Percentiles rank a stretch among this genome's conserved stretches.
These are phyloP conservation scores for Volucella zonaria DNA, from an alignment of 2,888 invertebrate species.

Conservation along the genomic window DNA sequence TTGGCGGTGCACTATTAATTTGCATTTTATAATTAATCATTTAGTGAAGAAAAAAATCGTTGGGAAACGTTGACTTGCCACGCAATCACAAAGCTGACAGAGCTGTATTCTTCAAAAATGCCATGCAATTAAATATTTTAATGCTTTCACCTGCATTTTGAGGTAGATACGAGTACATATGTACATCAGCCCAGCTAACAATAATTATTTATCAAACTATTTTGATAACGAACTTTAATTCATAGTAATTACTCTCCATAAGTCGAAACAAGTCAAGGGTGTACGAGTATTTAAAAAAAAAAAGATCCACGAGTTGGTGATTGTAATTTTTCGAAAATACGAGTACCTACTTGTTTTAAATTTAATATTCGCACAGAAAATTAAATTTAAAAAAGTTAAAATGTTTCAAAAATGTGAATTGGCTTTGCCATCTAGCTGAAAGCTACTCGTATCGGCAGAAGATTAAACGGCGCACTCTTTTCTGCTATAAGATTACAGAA, in stretches of 20 bases:
- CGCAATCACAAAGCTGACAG: constrained; percentile 12
- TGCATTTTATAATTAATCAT: constrained; percentile 59
- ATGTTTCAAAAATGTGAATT: no score
- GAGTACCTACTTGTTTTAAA: no score
- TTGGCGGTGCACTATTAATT: constrained; percentile 27
- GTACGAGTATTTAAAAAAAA: constrained; percentile 8
- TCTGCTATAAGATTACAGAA: no score
- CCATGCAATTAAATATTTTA: constrained; percentile 16
- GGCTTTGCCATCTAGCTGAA: no score
- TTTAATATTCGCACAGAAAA: no score
- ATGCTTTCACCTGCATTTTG: constrained; percentile 6
- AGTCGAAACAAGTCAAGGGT: constrained; percentile 8
- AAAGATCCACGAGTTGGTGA: background rate
- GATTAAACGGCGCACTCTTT: no score
- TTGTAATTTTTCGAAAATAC: background rate
- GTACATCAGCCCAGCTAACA: no score
- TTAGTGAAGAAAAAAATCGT: background rate
- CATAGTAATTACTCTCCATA: background rate
- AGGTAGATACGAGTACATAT: no score
- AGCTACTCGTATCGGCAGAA: no score
- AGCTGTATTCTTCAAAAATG: constrained; percentile 3
- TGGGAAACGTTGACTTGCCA: constrained; percentile 38
- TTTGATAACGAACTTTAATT: constrained; percentile 6
- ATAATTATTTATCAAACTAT: background rate
- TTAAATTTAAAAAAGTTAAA: no score